phyloP scores from a whole-genome alignment of 30 jellyfish, hydroid and myxozoan genomes.

The Sanderia malayensis region DNA sequence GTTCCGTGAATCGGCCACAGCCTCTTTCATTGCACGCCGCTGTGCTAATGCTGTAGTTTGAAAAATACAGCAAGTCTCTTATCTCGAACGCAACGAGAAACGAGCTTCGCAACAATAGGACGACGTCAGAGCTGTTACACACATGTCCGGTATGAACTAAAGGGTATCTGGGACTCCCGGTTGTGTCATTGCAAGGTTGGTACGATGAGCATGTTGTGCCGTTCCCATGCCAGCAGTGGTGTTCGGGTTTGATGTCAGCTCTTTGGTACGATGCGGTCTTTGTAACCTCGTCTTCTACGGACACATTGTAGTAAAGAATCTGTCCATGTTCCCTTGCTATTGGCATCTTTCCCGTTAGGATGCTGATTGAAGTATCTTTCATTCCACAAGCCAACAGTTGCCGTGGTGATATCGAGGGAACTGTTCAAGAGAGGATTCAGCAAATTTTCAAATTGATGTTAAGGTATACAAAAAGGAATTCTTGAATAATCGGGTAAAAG shows the following conservation, averaged over 20 bases:
- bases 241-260: background rate
- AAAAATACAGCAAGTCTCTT: slow-evolving; percentile 14
- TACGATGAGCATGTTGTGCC: background rate
- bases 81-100: background rate
- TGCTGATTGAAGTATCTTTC: slow-evolving; percentile 7
- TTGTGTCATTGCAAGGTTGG: too few relatives aligned
- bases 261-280: background rate
- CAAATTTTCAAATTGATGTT: too few relatives aligned
- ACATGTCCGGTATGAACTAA: background rate
- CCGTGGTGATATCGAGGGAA: slow-evolving; percentile 22
- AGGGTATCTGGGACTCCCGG: background rate
- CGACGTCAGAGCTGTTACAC: slow-evolving; percentile 10
- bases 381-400: background rate
- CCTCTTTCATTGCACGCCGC: slow-evolving; percentile 58
- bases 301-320: background rate
- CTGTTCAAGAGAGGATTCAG: too few relatives aligned
- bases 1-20: slow-evolving; percentile 51
- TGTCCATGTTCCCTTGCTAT: slow-evolving; percentile 36
- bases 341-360: slow-evolving; percentile 23
- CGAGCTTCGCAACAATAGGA: slow-evolving; percentile 20
- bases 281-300: background rate
- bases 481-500: too few relatives aligned
- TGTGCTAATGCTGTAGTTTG: slow-evolving; percentile 38
- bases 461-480: too few relatives aligned
- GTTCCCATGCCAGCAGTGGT: background rate